Base-by-base conservation (phyloP, 35 echinoderm and acorn worm genomes). In the Lytechinus variegatus region DNA sequence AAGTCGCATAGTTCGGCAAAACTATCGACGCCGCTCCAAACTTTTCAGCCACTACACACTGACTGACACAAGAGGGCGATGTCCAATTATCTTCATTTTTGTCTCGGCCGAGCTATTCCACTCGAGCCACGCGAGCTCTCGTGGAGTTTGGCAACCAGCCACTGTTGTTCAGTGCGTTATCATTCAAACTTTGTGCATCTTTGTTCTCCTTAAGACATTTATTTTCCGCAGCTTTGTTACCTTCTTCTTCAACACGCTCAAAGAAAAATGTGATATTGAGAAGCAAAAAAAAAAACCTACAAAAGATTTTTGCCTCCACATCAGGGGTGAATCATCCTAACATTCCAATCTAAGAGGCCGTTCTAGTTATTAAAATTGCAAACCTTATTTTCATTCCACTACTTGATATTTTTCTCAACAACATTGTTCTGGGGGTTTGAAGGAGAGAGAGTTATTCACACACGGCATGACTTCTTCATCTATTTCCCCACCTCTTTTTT, bases 81-180 rank as follows among this genome's bases (percentile, higher is more conserved):
- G 8, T 16, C n/a, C 19, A 79, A 79, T 79, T 24, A n/a, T 79
- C 24, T 79, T 79, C 14, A 79, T 79, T 79, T 44, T 79, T 79
- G 66, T 24, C 61, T 79, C 16, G 3, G 1, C 66, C n/a, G 66
- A 24, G 19, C 16, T 79, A 4, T 79, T 79, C n/a, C n/a, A 16
- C 19, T 16, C 19, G 1, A 79, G 66, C 16, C 66, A 79, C 66
- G 66, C 66, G 66, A 79, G 66, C 66, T 33, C 27, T 89, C 9
- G 1, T 10, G 16, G 52, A 90, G 52, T 90, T 44, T 90, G 88
- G 88, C 88, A 90, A 12, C 13, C 16, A 90, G 88, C 88, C 88
- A 90, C 88, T 90, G 88, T 90, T 90, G 88, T 90, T 54, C 88
- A 13, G 8, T 90, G n/a, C n/a, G 66, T 79, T 44, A 24, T 79